phyloP scores from a whole-genome alignment of 2,113 vertebrate species.

The Argyrosomus japonicus region DNA sequence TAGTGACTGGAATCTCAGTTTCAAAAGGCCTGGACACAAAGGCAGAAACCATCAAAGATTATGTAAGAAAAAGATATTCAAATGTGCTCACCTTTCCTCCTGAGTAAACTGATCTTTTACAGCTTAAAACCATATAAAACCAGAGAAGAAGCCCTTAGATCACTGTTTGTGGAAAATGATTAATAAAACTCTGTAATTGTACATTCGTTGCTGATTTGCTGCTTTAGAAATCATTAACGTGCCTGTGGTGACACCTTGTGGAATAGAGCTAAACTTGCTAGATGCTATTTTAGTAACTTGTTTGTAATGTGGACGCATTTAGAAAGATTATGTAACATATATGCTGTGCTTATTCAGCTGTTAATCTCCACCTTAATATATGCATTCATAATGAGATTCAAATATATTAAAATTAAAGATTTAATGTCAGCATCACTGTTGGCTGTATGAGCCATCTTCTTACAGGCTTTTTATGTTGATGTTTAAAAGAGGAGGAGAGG shows the following conservation, averaged over 20 bases:
- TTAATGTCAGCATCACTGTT: neutral
- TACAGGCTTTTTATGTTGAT: neutral
- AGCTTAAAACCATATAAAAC: neutral
- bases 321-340: slow-evolving; percentile 1
- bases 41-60: neutral
- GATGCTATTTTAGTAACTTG: neutral
- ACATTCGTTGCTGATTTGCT: neutral
- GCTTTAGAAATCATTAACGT: neutral
- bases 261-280: neutral
- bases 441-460: neutral
- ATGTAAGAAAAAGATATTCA: neutral
- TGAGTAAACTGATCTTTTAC: neutral
- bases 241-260: slow-evolving; percentile 70
- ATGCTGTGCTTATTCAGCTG: neutral
- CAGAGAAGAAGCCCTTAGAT: too few relatives aligned
- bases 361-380: neutral
- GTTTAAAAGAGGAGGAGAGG: neutral
- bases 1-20: neutral
- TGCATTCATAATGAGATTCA: neutral
- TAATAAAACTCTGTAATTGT: neutral
- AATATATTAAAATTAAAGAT: neutral
- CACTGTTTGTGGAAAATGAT: neutral
- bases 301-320: neutral
- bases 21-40: neutral
- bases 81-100: neutral